These are phyloP conservation scores for Torymus tubicola DNA, from an alignment of 2,888 invertebrate species.

Conservation along the genomic window DNA sequence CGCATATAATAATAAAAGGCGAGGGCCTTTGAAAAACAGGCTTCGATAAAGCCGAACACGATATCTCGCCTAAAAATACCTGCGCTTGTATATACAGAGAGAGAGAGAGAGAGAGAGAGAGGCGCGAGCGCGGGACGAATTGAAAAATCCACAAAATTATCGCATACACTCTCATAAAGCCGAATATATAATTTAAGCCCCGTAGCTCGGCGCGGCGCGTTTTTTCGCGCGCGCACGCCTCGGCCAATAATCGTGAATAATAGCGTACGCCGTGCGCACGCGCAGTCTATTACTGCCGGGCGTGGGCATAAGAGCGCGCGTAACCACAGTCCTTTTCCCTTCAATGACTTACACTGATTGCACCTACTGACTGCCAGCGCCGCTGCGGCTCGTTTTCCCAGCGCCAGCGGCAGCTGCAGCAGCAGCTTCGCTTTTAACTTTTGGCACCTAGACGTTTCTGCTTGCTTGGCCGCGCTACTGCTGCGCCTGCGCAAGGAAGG, in stretches of 20 bases:
- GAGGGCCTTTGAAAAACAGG: not conserved
- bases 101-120: not conserved
- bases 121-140: conserved; percentile 11
- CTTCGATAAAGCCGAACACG: too few species aligned
- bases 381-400: too few species aligned
- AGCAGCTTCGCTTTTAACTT: not conserved
- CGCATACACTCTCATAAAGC: conserved; percentile 9
- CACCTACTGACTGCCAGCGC: conserved; percentile 15
- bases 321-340: conserved; percentile 28
- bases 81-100: too few species aligned
- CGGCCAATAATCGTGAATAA: conserved; percentile 54
- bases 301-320: not conserved
- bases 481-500: not conserved
- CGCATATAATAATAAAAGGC: conserved; percentile 16
- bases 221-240: conserved; percentile 13
- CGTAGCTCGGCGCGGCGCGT: not conserved
- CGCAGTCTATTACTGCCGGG: not conserved
- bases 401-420: too few species aligned
- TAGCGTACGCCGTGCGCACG: conserved; percentile 9
- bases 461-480: not conserved
- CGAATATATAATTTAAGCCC: conserved; percentile 38
- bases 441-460: conserved; percentile 13
- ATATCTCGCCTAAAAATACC: too few species aligned
- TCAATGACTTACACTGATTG: conserved; percentile 54
- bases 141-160: conserved; percentile 49